A percentile compares a stretch with the other conserved stretches of the same genome.
phyloP scores from a whole-genome alignment of 2,797 vertebrate genomes.

The Xenentodon cancila region DNA sequence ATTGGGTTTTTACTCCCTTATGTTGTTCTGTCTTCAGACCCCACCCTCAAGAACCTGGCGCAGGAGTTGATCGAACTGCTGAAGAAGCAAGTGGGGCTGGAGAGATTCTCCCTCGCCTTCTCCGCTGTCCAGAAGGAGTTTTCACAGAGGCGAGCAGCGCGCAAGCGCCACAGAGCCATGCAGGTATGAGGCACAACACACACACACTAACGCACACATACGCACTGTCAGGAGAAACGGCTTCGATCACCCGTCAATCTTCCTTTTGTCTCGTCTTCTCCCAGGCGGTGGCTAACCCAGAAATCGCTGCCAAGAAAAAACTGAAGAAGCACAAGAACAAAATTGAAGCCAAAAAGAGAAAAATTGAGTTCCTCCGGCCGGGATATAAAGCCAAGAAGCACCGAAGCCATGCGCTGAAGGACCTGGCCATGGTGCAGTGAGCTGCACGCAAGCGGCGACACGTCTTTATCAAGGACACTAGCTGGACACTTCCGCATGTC shows the following conservation, averaged over 20 bases:
- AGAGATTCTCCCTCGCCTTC: conserved; percentile 91
- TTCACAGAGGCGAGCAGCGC: conserved; percentile 83
- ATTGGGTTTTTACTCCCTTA: background rate
- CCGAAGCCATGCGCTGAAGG: conserved; percentile 85
- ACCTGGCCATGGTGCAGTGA: conserved; percentile 92
- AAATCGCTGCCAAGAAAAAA: conserved; percentile 95
- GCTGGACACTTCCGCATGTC: no score
- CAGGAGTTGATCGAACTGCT: conserved; percentile 97
- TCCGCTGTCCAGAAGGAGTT: conserved; percentile 92
- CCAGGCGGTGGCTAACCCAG: conserved; percentile 93
- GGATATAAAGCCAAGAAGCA: conserved; percentile 91
- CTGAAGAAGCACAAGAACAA: conserved; percentile 96
- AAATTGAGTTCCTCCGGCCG: conserved; percentile 89
- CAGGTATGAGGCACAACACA: conserved; percentile 80
- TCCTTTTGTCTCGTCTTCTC: background rate
- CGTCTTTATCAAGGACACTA: no score
- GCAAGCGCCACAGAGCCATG: conserved; percentile 90
- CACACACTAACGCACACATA: rapidly evolving
- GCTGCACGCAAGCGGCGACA: background rate
- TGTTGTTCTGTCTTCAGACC: conserved; percentile 78
- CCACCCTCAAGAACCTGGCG: conserved; percentile 93
- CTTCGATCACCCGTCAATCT: background rate
- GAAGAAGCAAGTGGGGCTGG: conserved; percentile 91
- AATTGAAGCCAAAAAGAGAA: conserved; percentile 94
- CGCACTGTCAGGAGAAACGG: rapidly evolving